phyloP scores from a whole-genome alignment of 2,797 vertebrate genomes.

The Syngnathus acus region DNA sequence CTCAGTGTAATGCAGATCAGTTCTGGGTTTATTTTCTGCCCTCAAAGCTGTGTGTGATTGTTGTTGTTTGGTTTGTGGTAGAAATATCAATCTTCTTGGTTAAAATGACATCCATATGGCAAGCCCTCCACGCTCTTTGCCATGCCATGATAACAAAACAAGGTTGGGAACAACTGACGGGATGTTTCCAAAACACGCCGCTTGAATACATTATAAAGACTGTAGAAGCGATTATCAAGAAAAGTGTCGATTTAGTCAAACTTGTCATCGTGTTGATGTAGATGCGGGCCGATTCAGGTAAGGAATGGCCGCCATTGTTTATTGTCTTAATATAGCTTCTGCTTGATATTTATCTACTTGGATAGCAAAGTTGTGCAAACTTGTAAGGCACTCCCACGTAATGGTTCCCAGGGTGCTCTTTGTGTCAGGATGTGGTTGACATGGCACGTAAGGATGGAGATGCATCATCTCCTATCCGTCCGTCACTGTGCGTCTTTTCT shows the following conservation, averaged over 20 bases:
- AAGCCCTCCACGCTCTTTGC: conserved; percentile 43
- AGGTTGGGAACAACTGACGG: conserved; percentile 15
- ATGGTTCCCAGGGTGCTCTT: conserved; percentile 46
- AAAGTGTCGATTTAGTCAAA: conserved; percentile 9
- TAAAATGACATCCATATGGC: conserved; percentile 73
- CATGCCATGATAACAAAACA: conserved; percentile 51
- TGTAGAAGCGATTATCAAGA: conserved; percentile 26
- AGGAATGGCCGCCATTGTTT: not conserved
- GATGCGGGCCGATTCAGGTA: not conserved
- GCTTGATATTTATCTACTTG: conserved; percentile 4
- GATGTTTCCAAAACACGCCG: conserved; percentile 33
- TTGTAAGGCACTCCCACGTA: conserved; percentile 25
- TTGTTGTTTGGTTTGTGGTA: conserved; percentile 69
- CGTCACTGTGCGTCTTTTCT: conserved; percentile 50
- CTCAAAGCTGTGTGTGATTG: conserved; percentile 54
- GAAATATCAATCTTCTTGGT: conserved; percentile 48
- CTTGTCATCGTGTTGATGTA: not conserved
- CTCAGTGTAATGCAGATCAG: conserved; percentile 62
- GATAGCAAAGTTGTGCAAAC: conserved; percentile 17
- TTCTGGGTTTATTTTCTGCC: conserved; percentile 65
- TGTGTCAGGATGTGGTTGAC: conserved; percentile 57
- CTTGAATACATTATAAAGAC: conserved; percentile 27
- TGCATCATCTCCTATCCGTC: conserved; percentile 49
- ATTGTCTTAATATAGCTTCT: conserved; percentile 3
- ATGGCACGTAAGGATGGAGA: conserved; percentile 48